Evolutionary conservation across 2,888 invertebrate genomes (phyloP), one percentile per base, ranked within the genome.

Genomic region (Bugulina stolonifera): DNA sequence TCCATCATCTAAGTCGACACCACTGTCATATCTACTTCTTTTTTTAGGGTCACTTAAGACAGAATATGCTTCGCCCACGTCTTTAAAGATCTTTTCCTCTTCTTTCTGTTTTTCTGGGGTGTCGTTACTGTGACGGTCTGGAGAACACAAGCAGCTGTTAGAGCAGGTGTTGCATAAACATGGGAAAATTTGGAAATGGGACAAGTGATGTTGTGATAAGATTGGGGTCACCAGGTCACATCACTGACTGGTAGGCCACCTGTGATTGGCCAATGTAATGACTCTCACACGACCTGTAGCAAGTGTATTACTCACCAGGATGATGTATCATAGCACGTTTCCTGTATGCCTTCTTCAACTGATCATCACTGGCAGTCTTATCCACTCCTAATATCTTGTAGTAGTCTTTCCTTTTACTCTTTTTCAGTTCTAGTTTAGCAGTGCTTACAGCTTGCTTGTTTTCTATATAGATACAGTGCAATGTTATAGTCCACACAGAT

Each of bases 11-110:
- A 94, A 86, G 83, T 94, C 94, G 75, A 93, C 92, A 0, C 94
- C 95, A 81, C 88, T 92, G 85, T 96, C 96, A 82, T 95, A 96
- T 58, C 94, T 89, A 69, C 89, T 88, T 78, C 93, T 91, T 85
- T 95, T 95, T 85, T 92, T 92, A 10, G 91, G 89, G 86, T 96
- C 95, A 29, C 94, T 93, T 75, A 97, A 88, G 73, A 96, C 89
- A 58, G 91, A 90, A 83, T 96, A 96, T 0, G 96, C 96, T 85
- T 96, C 95, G n/a, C 95, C 94, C 27, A 96, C 89, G 85, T 96
- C 95, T 85, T 96, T 96, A 85, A 97, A 96, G 80, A 92, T 92
- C 79, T 90, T 90, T 85, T 97, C 96, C 83, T 96, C 94, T 76
- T 93, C 93, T 79, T 92, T 92, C 77, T 92, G 91, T 83, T 93